These are phyloP conservation scores for Eilema caniola DNA, from an alignment of 2,888 invertebrate species.

Conservation along the genomic window DNA sequence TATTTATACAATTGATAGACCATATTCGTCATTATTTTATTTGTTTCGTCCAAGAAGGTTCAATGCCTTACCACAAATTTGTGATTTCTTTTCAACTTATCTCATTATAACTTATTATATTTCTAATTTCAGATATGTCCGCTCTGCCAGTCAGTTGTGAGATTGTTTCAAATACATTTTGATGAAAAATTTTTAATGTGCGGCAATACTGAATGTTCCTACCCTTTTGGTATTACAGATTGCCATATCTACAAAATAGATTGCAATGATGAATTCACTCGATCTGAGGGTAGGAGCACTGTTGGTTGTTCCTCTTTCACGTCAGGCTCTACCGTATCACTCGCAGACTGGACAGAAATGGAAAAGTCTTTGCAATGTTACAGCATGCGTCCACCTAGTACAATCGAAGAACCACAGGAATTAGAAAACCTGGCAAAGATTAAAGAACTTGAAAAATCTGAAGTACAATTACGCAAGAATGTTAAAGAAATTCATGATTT, in stretches of 20 bases:
- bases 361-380: slow-evolving; percentile 57
- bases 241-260: slow-evolving; percentile 60
- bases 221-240: slow-evolving; percentile 71
- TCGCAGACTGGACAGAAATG: slow-evolving; percentile 60
- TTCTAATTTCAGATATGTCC: slow-evolving; percentile 68
- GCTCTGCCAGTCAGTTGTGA: slow-evolving; percentile 62
- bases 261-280: slow-evolving; percentile 47
- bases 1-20: too few species aligned
- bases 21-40: too few species aligned
- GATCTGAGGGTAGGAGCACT: slow-evolving; percentile 26
- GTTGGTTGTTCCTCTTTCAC: background rate
- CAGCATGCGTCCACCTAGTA: slow-evolving; percentile 27
- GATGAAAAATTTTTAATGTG: slow-evolving; percentile 73
- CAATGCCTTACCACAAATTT: too few species aligned
- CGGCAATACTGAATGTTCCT: slow-evolving; percentile 68
- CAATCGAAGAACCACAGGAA: slow-evolving; percentile 23
- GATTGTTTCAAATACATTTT: slow-evolving; percentile 65
- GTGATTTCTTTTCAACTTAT: too few species aligned
- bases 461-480: slow-evolving; percentile 51
- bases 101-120: background rate
- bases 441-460: slow-evolving; percentile 34
- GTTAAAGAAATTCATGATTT: slow-evolving; percentile 60
- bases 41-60: too few species aligned
- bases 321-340: slow-evolving; percentile 55
- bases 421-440: slow-evolving; percentile 21